Conservation (phyloP, 1,140 invertebrate genomes). For the Nebria ingens region DNA sequence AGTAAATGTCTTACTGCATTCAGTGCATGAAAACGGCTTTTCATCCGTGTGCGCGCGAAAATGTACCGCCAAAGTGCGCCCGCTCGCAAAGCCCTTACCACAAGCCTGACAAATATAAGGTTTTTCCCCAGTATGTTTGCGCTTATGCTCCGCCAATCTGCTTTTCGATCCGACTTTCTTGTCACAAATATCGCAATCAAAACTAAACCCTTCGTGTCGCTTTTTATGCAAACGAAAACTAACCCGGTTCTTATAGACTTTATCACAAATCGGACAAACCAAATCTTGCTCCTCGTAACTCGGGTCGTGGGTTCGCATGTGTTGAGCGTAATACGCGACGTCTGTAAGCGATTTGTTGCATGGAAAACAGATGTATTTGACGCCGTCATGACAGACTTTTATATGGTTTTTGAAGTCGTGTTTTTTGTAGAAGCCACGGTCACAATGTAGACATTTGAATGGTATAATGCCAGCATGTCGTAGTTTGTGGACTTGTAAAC, state of each 20-base stretch:
- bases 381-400: conserved; percentile 12
- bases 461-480: conserved; percentile 31
- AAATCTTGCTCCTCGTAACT: conserved; percentile 1
- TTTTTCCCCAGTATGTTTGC: conserved; percentile 28
- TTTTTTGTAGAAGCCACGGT: conserved; percentile 6
- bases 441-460: not conserved
- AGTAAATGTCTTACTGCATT: conserved; percentile 3
- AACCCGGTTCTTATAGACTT: too few relatives aligned
- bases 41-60: not conserved
- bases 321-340: not conserved
- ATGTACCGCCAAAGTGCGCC: conserved; percentile 15
- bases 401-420: conserved; percentile 13
- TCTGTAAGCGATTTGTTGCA: not conserved
- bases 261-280: conserved; percentile 15
- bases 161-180: conserved; percentile 23
- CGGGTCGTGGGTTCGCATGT: not conserved
- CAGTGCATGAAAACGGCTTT: not conserved
- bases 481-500: conserved; percentile 35
- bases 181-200: conserved; percentile 18
- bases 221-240: conserved; percentile 7
- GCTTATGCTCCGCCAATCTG: conserved; percentile 24
- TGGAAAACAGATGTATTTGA: not conserved
- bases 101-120: conserved; percentile 25
- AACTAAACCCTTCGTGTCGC: conserved; percentile 11
- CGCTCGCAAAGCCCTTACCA: conserved; percentile 20